Evolutionary conservation across 2,888 invertebrate genomes (phyloP), one percentile per base, ranked within the genome.

Genomic region (Drosophila sordidula): DNA sequence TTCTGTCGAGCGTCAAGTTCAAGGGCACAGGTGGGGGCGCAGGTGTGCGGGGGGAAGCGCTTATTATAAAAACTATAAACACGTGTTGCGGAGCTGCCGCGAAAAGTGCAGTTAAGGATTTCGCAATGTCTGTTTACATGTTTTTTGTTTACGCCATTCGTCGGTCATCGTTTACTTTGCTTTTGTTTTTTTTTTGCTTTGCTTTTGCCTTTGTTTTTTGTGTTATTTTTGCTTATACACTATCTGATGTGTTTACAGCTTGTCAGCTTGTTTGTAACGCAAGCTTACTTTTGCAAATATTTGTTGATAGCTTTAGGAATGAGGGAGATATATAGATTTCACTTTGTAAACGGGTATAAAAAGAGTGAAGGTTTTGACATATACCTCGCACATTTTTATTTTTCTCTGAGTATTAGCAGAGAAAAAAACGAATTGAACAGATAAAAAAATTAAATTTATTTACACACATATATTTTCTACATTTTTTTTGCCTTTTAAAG

Each of bases 21-120:
- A 75, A 64, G 71, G 63, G 51, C 64, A 75, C 9, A 66, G 51
- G 36, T 59, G 55, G 59, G 58, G 32, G n/a, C 32, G 47, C 34
- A 25, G 38, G 39, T n/a, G 14, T 6, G 32, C 22, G 26, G 42
- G n/a, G 25, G 34, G 34, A 18, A 12, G 29, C 12, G 11, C 9
- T 44, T 47, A 41, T 54, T 63, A 44, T 36, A 25, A 46, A 39
- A 54, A 50, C 22, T 36, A 11, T 39, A 45, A 52, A 46, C 75
- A 75, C 71, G 71, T 75, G 75, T 49, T 71, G 49, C 32, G 16
- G 51, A 49, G 51, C 56, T 16, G n/a, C 50, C 46, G 26, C 26
- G 25, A 52, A 29, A 32, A 64, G 49, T 69, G 42, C 55, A 32
- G 41, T 46, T 55, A 11, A 25, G 42, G 38, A 52, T 56, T 70